Evolutionary conservation across 1,140 invertebrate species (phyloP).

Genomic region (Hetaerina americana): DNA sequence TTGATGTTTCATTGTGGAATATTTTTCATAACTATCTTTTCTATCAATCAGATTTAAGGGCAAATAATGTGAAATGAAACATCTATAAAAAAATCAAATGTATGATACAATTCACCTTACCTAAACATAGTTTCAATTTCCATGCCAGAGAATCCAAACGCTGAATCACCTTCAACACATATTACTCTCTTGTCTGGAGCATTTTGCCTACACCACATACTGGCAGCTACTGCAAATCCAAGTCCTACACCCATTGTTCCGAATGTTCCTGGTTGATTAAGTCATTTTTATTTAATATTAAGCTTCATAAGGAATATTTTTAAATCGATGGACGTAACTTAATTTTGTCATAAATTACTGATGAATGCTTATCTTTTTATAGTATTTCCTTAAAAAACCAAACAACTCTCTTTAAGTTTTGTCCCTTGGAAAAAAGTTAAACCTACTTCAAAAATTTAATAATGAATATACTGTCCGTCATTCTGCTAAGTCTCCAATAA

Average conservation of each 20-base stretch:
- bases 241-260: conserved; percentile 94
- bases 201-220: conserved; percentile 72
- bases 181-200: conserved; percentile 69
- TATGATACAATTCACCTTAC: no score
- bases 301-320: background rate
- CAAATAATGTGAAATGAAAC: no score
- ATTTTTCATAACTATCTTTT: no score
- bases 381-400: conserved; percentile 5
- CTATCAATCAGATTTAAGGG: no score
- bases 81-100: no score
- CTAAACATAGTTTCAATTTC: conserved; percentile 90
- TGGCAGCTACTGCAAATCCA: conserved; percentile 86
- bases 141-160: conserved; percentile 96
- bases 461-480: no score
- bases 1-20: no score
- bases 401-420: no score
- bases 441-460: no score
- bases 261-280: conserved; percentile 52
- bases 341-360: no score
- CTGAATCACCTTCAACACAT: conserved; percentile 84
- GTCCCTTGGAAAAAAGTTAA: no score
- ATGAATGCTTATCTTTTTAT: background rate
- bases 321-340: background rate
- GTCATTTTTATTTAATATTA: background rate
- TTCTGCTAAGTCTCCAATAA: no score